These are phyloP conservation scores for Epsilonema sp. DNA, from an alignment of 2,888 invertebrate genomes.

Conservation along the genomic window DNA sequence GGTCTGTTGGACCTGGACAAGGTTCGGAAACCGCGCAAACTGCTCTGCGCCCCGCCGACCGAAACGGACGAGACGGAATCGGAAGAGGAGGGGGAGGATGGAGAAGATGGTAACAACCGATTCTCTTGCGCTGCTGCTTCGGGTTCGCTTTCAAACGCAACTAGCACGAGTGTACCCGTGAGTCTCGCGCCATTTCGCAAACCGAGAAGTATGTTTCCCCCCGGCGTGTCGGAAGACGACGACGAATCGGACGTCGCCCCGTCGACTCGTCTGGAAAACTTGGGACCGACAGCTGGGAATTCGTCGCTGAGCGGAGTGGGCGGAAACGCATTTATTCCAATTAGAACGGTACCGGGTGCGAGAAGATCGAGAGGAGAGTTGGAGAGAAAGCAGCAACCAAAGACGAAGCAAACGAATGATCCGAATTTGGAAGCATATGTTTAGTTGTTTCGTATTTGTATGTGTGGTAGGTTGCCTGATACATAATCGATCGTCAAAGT, in stretches of 20 bases:
- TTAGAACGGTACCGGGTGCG: too few species aligned
- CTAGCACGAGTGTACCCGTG: background rate
- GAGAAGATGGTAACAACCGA: too few species aligned
- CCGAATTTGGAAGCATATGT: conserved; percentile 3
- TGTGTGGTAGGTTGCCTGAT: conserved; percentile 18
- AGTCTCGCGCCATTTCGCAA: background rate
- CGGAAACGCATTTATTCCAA: too few species aligned
- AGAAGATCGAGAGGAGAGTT: too few species aligned
- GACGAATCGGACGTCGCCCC: background rate
- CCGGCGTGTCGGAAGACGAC: background rate
- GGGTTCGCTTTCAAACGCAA: too few species aligned
- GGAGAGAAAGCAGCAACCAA: too few species aligned
- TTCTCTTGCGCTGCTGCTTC: too few species aligned
- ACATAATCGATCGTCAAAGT: conserved; percentile 15
- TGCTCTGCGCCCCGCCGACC: background rate
- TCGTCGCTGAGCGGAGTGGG: too few species aligned
- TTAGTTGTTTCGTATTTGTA: conserved; percentile 10
- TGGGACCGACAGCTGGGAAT: too few species aligned
- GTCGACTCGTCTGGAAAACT: too few species aligned
- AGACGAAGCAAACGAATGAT: too few species aligned
- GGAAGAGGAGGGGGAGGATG: background rate
- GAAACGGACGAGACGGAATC: conserved; percentile 7
- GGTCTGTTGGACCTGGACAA: background rate
- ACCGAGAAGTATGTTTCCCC: background rate
- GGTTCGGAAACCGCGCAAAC: background rate